These are phyloP conservation scores for Lepidocyrtinus sp. DNA, from an alignment of 2,888 invertebrate genomes.

Conservation along the genomic window DNA sequence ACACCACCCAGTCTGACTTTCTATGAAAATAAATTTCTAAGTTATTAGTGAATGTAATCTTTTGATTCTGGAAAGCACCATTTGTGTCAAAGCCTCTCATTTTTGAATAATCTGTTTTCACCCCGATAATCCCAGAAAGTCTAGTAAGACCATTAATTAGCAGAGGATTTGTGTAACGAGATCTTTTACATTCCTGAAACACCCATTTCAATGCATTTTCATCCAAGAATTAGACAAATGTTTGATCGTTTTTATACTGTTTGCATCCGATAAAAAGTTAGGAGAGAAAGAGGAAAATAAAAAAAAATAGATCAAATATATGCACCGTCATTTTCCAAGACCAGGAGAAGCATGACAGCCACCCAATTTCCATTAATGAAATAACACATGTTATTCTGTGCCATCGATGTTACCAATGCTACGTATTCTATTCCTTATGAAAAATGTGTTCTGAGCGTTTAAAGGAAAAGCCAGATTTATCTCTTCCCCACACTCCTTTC, in stretches of 20 bases:
- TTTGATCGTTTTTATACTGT: background rate
- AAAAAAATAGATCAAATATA: constrained; percentile 12
- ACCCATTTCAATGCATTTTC: no score
- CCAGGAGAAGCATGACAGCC: background rate
- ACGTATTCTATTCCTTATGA: background rate
- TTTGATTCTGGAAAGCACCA: no score
- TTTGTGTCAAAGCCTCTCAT: background rate
- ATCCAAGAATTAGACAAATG: constrained; percentile 1
- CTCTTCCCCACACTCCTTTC: constrained; percentile 36
- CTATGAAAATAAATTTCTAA: no score
- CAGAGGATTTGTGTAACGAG: no score
- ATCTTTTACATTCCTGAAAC: no score
- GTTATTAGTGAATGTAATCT: no score
- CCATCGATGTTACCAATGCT: background rate
- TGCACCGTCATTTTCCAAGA: constrained; percentile 28
- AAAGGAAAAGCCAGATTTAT: constrained; percentile 44
- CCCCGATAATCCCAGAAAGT: constrained; percentile 20
- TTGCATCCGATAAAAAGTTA: background rate
- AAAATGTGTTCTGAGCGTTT: background rate
- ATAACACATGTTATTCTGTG: background rate
- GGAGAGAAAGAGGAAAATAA: background rate
- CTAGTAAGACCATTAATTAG: constrained; percentile 36
- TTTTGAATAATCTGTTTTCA: background rate
- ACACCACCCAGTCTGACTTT: no score
- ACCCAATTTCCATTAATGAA: constrained; percentile 5